Percentiles rank a stretch among this genome's conserved stretches.
These are phyloP conservation scores for Tribolium freemani DNA, from an alignment of 2,888 invertebrate species.

Conservation along the genomic window DNA sequence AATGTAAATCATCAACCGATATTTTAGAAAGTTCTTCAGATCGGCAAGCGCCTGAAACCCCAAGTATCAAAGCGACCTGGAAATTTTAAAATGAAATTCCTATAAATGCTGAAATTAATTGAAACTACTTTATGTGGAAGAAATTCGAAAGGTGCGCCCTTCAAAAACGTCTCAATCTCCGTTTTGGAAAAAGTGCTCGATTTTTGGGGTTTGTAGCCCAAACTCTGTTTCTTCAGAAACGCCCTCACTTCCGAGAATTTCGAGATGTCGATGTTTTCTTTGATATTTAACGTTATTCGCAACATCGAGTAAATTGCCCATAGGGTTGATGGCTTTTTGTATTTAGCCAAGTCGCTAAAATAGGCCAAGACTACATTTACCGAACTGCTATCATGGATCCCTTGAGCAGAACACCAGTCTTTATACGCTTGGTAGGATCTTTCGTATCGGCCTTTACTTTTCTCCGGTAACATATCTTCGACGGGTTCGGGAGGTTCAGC, in stretches of 20 bases:
- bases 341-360: neutral
- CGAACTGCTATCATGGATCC: neutral
- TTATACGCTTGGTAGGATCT: too few relatives aligned
- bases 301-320: neutral
- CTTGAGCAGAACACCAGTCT: neutral
- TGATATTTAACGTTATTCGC: neutral
- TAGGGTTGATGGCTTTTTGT: too few relatives aligned
- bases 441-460: neutral
- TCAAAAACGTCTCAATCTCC: neutral
- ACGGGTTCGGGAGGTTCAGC: slow-evolving; percentile 5
- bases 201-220: neutral
- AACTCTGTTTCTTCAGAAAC: neutral
- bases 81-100: neutral
- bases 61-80: slow-evolving; percentile 4
- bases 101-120: too few relatives aligned
- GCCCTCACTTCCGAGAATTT: neutral
- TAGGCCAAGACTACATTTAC: neutral
- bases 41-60: neutral
- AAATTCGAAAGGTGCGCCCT: neutral
- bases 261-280: neutral
- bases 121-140: slow-evolving; percentile 14
- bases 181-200: neutral
- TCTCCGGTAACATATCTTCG: neutral
- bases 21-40: slow-evolving; percentile 2
- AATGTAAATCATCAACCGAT: neutral